Conservation (phyloP, 1,140 invertebrate genomes). For the Tachypleus tridentatus region DNA sequence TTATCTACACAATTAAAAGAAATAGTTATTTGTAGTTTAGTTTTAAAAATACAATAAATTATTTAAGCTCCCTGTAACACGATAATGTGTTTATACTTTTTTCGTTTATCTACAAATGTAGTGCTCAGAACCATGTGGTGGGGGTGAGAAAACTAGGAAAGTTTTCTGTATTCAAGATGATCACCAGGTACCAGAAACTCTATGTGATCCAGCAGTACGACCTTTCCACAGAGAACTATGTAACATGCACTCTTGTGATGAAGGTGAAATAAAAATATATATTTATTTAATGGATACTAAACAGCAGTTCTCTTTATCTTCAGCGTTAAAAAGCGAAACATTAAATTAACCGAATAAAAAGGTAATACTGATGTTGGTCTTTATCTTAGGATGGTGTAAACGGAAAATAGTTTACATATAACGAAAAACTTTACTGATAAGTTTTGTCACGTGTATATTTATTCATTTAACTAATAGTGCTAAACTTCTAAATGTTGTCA, state of each 20-base stretch:
- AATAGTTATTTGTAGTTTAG: conserved; percentile 61
- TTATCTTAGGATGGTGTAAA: no score
- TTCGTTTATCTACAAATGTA: conserved; percentile 27
- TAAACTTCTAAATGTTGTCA: conserved; percentile 2
- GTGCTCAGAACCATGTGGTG: conserved; percentile 69
- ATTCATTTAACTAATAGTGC: no score
- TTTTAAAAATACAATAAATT: no score
- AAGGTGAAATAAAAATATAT: conserved; percentile 9
- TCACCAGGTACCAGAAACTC: conserved; percentile 39
- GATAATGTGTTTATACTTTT: not conserved
- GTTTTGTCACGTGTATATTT: no score
- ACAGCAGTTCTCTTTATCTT: not conserved
- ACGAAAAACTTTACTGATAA: no score
- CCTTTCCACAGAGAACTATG: conserved; percentile 55
- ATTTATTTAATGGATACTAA: no score
- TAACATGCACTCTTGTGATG: conserved; percentile 42
- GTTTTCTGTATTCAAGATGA: conserved; percentile 67
- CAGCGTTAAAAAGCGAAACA: not conserved
- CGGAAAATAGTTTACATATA: no score
- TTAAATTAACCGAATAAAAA: no score
- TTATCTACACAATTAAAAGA: conserved; percentile 60
- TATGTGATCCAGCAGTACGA: conserved; percentile 52
- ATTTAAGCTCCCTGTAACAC: not conserved
- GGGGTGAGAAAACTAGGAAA: conserved; percentile 56
- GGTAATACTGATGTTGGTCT: no score